These are phyloP conservation scores for Narcine bancroftii DNA, from an alignment of 2,113 vertebrate genomes.

Conservation along the genomic window DNA sequence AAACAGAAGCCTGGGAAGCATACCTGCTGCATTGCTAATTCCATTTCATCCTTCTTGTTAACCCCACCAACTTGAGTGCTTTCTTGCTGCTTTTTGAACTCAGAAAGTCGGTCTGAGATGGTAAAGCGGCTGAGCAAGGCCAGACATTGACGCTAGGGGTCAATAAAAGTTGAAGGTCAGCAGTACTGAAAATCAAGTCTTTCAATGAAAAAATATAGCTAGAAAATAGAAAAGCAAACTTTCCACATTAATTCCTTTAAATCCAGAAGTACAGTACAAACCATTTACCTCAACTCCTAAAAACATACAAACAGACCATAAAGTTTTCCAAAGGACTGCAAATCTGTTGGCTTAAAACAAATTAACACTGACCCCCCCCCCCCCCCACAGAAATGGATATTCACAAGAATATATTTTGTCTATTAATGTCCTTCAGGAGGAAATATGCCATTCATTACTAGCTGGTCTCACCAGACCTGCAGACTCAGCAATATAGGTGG, in stretches of 20 bases:
- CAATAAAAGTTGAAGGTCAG: background rate
- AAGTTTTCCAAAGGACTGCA: background rate
- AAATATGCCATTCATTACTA: too few species aligned
- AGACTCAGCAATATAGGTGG: too few species aligned
- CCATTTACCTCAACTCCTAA: background rate
- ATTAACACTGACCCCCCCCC: too few species aligned
- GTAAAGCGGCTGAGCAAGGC: constrained; percentile 79
- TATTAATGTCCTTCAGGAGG: too few species aligned
- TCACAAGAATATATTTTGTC: too few species aligned
- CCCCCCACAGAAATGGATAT: too few species aligned
- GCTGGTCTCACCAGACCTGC: too few species aligned
- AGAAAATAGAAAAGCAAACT: constrained; percentile 7
- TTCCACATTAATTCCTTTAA: background rate
- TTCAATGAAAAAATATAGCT: background rate
- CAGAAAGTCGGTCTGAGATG: constrained; percentile 73
- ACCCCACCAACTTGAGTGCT: constrained; percentile 64
- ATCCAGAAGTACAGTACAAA: background rate
- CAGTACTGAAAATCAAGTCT: background rate
- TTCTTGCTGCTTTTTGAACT: constrained; percentile 80
- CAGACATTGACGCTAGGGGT: constrained; percentile 74
- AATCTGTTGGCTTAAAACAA: background rate
- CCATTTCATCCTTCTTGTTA: constrained; percentile 75
- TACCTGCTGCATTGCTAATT: constrained; percentile 91
- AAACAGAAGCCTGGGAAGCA: too few species aligned
- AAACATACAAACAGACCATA: background rate